Evolutionary conservation across 1,140 invertebrate genomes (phyloP).

Genomic region (Berghia stephanieae): DNA sequence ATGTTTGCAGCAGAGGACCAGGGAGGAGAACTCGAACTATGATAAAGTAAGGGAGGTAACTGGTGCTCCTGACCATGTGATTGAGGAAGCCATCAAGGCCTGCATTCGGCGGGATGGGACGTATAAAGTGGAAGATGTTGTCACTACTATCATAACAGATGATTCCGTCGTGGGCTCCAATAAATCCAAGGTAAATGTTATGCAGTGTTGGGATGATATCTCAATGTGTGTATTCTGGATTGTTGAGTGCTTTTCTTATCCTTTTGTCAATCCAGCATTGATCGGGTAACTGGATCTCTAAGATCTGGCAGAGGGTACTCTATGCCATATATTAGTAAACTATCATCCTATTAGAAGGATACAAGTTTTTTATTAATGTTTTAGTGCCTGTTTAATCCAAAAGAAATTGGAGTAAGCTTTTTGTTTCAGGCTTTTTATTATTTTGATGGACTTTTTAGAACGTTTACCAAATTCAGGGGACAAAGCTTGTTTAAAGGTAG

Average conservation of each 20-base stretch:
- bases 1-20: slow-evolving; percentile 36
- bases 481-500: background rate
- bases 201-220: background rate
- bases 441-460: background rate
- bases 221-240: too few relatives aligned
- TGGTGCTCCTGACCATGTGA: slow-evolving; percentile 56
- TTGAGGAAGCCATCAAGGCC: slow-evolving; percentile 55
- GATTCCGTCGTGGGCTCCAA: slow-evolving; percentile 19
- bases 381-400: background rate
- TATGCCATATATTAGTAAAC: slow-evolving; percentile 27
- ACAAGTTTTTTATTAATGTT: slow-evolving; percentile 17
- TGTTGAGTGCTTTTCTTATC: too few relatives aligned
- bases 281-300: too few relatives aligned
- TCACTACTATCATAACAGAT: slow-evolving; percentile 52
- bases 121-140: slow-evolving; percentile 59
- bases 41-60: slow-evolving; percentile 57
- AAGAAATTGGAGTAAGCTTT: background rate
- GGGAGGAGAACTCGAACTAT: slow-evolving; percentile 30
- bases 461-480: background rate
- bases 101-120: slow-evolving; percentile 55
- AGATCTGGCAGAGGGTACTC: too few relatives aligned
- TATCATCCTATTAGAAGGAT: slow-evolving; percentile 15
- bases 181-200: slow-evolving; percentile 3
- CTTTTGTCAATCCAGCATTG: too few relatives aligned
- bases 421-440: background rate